Percentiles rank a stretch among this genome's conserved stretches.
These are phyloP conservation scores for Oncorhynchus mykiss DNA, from an alignment of 2,113 vertebrate genomes.

Conservation along the genomic window DNA sequence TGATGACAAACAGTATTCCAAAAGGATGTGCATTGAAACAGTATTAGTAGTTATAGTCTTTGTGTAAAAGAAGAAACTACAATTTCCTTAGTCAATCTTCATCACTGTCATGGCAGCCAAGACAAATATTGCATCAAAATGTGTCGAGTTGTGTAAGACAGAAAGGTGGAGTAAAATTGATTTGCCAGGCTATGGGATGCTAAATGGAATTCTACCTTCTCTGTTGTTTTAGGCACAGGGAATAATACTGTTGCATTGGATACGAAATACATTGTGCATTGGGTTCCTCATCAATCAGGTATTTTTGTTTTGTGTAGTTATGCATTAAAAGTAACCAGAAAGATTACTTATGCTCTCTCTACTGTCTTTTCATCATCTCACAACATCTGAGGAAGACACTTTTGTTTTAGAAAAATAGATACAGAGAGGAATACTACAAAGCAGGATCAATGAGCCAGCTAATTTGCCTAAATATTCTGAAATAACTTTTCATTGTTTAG, in stretches of 20 bases:
- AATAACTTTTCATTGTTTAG: too few relatives aligned
- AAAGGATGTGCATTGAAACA: neutral
- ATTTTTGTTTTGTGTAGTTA: neutral
- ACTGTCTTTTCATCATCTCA: neutral
- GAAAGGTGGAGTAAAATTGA: neutral
- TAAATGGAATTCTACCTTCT: neutral
- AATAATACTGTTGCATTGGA: neutral
- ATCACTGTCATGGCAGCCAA: constrained; percentile 5
- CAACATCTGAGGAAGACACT: constrained; percentile 1
- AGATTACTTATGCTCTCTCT: neutral
- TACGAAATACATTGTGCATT: too few relatives aligned
- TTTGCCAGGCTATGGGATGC: neutral
- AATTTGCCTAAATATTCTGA: too few relatives aligned
- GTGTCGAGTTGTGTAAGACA: neutral
- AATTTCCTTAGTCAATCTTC: constrained; percentile 2
- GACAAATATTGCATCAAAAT: constrained; percentile 3
- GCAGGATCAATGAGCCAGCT: too few relatives aligned
- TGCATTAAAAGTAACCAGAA: neutral
- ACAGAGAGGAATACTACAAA: neutral
- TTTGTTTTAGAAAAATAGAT: neutral
- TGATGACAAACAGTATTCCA: neutral
- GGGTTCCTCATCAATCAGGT: neutral
- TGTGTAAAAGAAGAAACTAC: neutral
- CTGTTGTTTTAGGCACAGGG: neutral
- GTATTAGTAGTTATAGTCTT: constrained; percentile 1